phyloP scores from a whole-genome alignment of 1,140 invertebrate species.

The Caenorhabditis remanei region DNA sequence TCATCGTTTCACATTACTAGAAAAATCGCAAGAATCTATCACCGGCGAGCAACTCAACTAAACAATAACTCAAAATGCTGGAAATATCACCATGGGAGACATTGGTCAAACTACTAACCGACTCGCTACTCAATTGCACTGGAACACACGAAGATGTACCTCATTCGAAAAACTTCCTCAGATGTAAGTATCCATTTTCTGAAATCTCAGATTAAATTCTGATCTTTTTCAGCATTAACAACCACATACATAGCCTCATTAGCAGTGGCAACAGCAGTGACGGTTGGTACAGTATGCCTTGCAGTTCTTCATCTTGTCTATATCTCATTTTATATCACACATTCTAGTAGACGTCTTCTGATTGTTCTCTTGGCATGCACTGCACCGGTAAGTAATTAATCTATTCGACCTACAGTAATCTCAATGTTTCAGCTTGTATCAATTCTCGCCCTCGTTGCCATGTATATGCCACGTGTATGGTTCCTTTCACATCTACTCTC shows the following conservation, averaged over 20 bases:
- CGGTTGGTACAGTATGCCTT: slow-evolving; percentile 66
- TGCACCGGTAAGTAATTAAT: slow-evolving; percentile 59
- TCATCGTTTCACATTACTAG: slow-evolving; percentile 26
- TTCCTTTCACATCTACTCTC: slow-evolving; percentile 72
- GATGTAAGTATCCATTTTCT: neutral
- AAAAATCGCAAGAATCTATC: neutral
- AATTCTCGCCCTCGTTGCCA: slow-evolving; percentile 67
- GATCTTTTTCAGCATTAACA: slow-evolving; percentile 51
- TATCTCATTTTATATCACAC: slow-evolving; percentile 69
- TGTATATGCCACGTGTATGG: slow-evolving; percentile 75
- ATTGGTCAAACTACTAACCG: slow-evolving; percentile 65
- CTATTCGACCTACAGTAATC: neutral
- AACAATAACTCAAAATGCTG: slow-evolving; percentile 12
- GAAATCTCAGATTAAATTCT: neutral
- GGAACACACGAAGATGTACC: slow-evolving; percentile 51
- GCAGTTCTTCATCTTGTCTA: slow-evolving; percentile 71
- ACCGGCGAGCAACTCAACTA: neutral
- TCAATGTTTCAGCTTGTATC: slow-evolving; percentile 69
- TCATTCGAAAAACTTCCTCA: slow-evolving; percentile 62
- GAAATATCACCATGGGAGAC: slow-evolving; percentile 60
- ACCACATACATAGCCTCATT: slow-evolving; percentile 63
- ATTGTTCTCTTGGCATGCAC: slow-evolving; percentile 72
- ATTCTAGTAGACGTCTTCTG: slow-evolving; percentile 68
- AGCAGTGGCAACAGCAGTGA: slow-evolving; percentile 64
- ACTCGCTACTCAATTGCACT: slow-evolving; percentile 67